Conservation (phyloP, 1,140 invertebrate genomes). For the Cherax quadricarinatus region DNA sequence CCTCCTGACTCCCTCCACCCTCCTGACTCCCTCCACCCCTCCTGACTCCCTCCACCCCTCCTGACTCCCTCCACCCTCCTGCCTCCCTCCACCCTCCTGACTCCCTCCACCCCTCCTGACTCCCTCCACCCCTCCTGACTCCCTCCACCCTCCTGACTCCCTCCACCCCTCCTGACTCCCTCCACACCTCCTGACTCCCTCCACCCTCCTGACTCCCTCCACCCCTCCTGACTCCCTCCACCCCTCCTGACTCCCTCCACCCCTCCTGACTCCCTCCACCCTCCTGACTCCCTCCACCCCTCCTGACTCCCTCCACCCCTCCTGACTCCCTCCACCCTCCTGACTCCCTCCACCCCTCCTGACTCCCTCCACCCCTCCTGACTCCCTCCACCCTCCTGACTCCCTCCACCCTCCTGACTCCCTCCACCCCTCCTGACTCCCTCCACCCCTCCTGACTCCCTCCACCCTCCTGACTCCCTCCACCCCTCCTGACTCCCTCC, state of each 20-base stretch:
- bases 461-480: too few relatives aligned
- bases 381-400: too few relatives aligned
- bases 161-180: too few relatives aligned
- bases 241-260: not conserved
- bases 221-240: not conserved
- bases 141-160: not conserved
- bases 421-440: not conserved
- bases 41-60: not conserved
- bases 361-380: too few relatives aligned
- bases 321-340: not conserved
- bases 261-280: too few relatives aligned
- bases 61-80: not conserved
- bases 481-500: too few relatives aligned
- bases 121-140: not conserved
- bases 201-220: not conserved
- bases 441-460: too few relatives aligned
- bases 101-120: too few relatives aligned
- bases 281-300: not conserved
- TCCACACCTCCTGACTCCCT: not conserved
- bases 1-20: too few relatives aligned
- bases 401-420: too few relatives aligned
- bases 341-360: not conserved
- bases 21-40: too few relatives aligned
- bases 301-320: not conserved
- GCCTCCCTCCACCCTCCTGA: too few relatives aligned